Base-by-base conservation (phyloP, 2,797 vertebrate species). In the Rachycentron canadum region DNA sequence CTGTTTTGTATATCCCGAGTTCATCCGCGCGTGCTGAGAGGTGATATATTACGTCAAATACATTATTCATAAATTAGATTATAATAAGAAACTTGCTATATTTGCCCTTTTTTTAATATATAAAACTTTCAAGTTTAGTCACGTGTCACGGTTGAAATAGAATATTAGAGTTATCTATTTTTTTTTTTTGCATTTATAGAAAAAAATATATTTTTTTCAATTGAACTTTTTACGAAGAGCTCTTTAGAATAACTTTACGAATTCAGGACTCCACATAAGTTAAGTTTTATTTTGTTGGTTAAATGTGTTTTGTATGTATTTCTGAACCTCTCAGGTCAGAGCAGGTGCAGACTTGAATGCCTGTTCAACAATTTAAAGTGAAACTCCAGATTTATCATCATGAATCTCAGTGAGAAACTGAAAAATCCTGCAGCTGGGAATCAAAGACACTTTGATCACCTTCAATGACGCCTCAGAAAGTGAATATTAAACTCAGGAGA, bases 301-400 rank as follows among this genome's bases (percentile, higher is more conserved):
- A 40, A 59, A 66, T 53, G 17, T 3, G 1, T 79, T 53, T 36
- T 53, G 17, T 3, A 1, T 79, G 49, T 36, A 53, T 69, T 59
- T 68, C 43, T 78, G 32, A 40, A n/a, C 19, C 25, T 56, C 62
- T 26, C 38, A n/a, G 21, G 41, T 23, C 5, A 59, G 60, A 79
- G 67, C 87, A 89, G 85, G 87, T 90, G 87, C 71, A 82, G 63
- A 69, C 36, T 76, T 82, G 36, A 62, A 7, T 14, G 59, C 30
- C n/a, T 50, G 19, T 1, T 69, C 59, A 53, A 38, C 8, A 21
- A 41, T 61, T 68, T 43, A 69, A 65, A 65, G 50, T 73, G 52
- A 69, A 65, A 53, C 11, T 68, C n/a, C 79, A 82, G 58, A 73
- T 82, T 84, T 69, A 74, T 40, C 64, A 73, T 67, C 68, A 32